phyloP scores from a whole-genome alignment of 2,113 vertebrate genomes.

The Pseudonaja textilis region DNA sequence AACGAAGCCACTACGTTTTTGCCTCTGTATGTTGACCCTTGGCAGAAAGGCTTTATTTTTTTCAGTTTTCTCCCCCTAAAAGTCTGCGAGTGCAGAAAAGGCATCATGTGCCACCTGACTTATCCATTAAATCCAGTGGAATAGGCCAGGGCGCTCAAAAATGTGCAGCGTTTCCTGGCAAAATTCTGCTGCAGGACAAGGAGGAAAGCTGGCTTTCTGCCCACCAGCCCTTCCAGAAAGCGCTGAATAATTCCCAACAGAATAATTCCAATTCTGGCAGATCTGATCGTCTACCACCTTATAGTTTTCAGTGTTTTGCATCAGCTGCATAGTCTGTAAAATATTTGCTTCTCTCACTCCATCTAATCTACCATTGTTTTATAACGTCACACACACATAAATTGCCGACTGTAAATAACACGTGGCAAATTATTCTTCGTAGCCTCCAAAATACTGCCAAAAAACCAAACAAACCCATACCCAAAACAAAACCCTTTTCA shows the following conservation, averaged over 20 bases:
- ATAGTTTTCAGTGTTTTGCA: neutral
- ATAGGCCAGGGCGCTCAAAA: neutral
- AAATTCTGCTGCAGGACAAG: neutral
- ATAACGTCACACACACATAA: neutral
- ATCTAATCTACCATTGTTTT: neutral
- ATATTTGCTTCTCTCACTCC: neutral
- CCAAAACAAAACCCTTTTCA: neutral
- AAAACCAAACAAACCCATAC: neutral
- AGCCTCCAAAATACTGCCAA: fast-evolving
- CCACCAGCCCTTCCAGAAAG: neutral
- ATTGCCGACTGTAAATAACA: neutral
- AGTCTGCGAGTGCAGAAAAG: neutral
- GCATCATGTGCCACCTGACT: neutral
- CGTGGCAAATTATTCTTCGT: slow-evolving; percentile 22
- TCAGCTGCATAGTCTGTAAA: neutral
- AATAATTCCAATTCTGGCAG: neutral
- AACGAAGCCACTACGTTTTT: neutral
- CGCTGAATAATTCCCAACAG: neutral
- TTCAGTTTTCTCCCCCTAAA: neutral
- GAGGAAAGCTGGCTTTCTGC: neutral
- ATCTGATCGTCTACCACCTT: neutral
- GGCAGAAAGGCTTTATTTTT: neutral
- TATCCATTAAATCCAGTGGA: neutral
- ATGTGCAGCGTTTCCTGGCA: neutral
- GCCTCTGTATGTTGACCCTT: neutral